Conservation (phyloP, 2,797 vertebrate species). For the Buphagus erythrorhynchus region DNA sequence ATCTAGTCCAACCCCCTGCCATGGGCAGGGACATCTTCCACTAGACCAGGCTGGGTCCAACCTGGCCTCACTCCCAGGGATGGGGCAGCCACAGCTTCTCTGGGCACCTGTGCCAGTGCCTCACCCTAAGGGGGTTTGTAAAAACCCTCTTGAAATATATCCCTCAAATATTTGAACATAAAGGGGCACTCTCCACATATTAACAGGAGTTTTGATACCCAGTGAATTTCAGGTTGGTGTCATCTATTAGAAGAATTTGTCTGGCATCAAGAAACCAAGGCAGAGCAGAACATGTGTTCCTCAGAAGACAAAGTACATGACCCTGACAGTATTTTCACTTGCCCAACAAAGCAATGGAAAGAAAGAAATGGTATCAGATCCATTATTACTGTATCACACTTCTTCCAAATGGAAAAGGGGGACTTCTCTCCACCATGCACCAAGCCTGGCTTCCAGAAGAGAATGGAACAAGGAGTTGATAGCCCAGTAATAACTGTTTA, state of each 20-base stretch:
- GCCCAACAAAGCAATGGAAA: not conserved
- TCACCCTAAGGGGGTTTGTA: no score
- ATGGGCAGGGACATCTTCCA: not conserved
- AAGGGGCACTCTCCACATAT: not conserved
- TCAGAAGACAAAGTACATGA: not conserved
- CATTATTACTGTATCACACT: not conserved
- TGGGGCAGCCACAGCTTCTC: not conserved
- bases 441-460: not conserved
- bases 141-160: not conserved
- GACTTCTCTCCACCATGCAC: not conserved
- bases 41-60: not conserved
- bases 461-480: not conserved
- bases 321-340: not conserved
- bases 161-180: not conserved
- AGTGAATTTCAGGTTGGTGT: not conserved
- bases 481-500: not conserved
- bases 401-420: not conserved
- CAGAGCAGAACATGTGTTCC: not conserved
- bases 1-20: not conserved
- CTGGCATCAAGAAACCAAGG: not conserved
- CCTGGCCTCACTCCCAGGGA: not conserved
- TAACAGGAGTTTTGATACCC: not conserved
- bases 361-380: not conserved
- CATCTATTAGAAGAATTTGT: not conserved
- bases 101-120: not conserved